phyloP scores from a whole-genome alignment of 2,888 invertebrate genomes.

The Leptopilina drosophilae region DNA sequence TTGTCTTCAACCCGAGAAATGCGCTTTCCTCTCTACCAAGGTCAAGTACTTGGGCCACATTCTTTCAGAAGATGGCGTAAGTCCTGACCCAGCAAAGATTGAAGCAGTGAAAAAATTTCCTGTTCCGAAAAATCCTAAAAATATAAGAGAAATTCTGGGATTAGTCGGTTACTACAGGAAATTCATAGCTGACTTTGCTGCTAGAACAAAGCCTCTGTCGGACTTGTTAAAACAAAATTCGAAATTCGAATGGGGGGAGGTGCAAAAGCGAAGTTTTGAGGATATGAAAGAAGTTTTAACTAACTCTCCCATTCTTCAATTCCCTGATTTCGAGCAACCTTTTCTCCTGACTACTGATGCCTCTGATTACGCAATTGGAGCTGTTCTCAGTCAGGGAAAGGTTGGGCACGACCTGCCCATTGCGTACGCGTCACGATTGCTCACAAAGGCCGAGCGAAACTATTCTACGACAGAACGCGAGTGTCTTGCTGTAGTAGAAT shows the following conservation, averaged over 20 bases:
- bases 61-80: not conserved
- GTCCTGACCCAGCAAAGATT: conserved; percentile 25
- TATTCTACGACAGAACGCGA: conserved; percentile 43
- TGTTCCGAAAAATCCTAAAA: conserved; percentile 14
- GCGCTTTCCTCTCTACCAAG: not conserved
- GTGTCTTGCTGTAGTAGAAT: conserved; percentile 29
- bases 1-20: not conserved
- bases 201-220: conserved; percentile 61
- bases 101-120: conserved; percentile 14
- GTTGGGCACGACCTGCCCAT: conserved; percentile 37
- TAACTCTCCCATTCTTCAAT: conserved; percentile 42
- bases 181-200: conserved; percentile 39
- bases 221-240: conserved; percentile 47
- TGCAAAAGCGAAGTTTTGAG: too few species aligned
- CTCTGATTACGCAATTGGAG: conserved; percentile 6
- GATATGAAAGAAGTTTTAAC: conserved; percentile 38
- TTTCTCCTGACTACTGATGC: conserved; percentile 1
- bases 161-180: too few species aligned
- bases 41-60: conserved; percentile 16
- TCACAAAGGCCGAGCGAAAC: conserved; percentile 42
- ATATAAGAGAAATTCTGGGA: conserved; percentile 6
- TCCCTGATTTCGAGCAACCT: conserved; percentile 45
- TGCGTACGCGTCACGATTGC: conserved; percentile 39
- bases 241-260: too few species aligned
- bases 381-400: conserved; percentile 32